Base-by-base conservation (phyloP, 2,113 vertebrate species). In the Leptodactylus fuscus region DNA sequence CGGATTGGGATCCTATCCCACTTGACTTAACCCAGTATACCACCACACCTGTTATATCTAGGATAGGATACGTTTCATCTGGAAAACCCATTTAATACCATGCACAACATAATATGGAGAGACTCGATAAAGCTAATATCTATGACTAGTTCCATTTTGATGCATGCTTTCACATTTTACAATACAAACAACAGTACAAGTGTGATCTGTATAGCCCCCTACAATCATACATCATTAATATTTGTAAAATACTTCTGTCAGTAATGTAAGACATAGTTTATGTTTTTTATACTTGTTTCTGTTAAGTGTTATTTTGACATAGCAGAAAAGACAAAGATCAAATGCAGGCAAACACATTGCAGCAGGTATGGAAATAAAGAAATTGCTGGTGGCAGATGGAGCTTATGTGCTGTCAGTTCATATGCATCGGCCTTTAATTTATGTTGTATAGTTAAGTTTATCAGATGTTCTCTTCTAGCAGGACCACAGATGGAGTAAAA, bases 401-500 rank as follows among this genome's bases (percentile, higher is more conserved):
- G 73, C 38, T 76, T 48, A 75, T 41, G 70, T 83, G 70, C 70
- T 49, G 73, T 85, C 82, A 67, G 16, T 77, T 77, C 8, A 27
- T 55, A 76, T 83, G 1, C 41, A 41, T 51, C 44, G 48, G 44
- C 48, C 41, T 77, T 84, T 84, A 84, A 84, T 84, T 84, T 77
- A 65, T 85, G 60, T 60, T 51, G 44, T 62, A 38, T 53, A 69
- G 82, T 67, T 77, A 32, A 77, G 46, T 34, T 77, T 67, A 51
- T 77, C 73, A 85, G 55, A 78, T 36, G 58, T 32, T 85, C 29
- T n/a, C 46, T 48, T 77, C 60, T 13, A 69, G 73, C 76, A 41
- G 34, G 24, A 78, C 10, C 48, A 38, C 82, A 85, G 73, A 85
- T 77, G 73, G 73, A 69, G 73, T 67, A 60, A 85, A 67, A 49